A percentile compares a stretch with the other conserved stretches of the same genome.
Conservation (phyloP, 2,888 invertebrate genomes). For the Orthosia gracilis region DNA sequence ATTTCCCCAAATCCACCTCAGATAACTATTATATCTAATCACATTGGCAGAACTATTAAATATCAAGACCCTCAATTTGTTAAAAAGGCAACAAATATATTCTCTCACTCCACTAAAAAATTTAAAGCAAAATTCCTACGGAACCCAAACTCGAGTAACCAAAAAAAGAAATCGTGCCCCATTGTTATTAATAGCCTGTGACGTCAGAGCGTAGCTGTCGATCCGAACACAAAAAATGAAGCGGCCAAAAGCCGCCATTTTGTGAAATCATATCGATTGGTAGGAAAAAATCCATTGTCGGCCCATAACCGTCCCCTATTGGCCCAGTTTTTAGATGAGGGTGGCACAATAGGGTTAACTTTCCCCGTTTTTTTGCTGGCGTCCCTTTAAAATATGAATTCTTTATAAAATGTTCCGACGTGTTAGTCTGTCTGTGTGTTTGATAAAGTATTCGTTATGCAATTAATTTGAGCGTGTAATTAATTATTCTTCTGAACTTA, state of each 20-base stretch:
- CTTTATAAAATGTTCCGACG: slow-evolving; percentile 75
- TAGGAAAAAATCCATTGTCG: slow-evolving; percentile 88
- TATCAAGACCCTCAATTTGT: not conserved
- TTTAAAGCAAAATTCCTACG: slow-evolving; percentile 16
- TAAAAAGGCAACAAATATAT: not conserved
- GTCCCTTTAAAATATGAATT: slow-evolving; percentile 83
- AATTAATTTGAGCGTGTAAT: slow-evolving; percentile 65
- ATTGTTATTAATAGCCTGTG: slow-evolving; percentile 66
- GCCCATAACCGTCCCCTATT: slow-evolving; percentile 83
- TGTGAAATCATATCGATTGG: slow-evolving; percentile 88
- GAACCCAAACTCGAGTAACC: slow-evolving; percentile 40
- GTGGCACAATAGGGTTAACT: slow-evolving; percentile 84
- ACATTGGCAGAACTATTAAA: not conserved
- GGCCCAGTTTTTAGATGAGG: slow-evolving; percentile 89
- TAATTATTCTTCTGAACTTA: slow-evolving; percentile 46
- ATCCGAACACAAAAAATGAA: slow-evolving; percentile 67
- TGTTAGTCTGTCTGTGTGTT: slow-evolving; percentile 61
- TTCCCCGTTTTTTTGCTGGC: slow-evolving; percentile 83
- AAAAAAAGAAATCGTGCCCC: slow-evolving; percentile 48
- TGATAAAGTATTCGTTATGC: slow-evolving; percentile 53
- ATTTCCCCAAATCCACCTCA: too few species aligned
- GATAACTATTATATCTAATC: not conserved
- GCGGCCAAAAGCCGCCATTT: slow-evolving; percentile 83
- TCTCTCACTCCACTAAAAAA: not conserved
- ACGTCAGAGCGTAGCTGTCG: slow-evolving; percentile 66